Conservation (phyloP, 2,797 vertebrate species). For the Apogon talboti region DNA sequence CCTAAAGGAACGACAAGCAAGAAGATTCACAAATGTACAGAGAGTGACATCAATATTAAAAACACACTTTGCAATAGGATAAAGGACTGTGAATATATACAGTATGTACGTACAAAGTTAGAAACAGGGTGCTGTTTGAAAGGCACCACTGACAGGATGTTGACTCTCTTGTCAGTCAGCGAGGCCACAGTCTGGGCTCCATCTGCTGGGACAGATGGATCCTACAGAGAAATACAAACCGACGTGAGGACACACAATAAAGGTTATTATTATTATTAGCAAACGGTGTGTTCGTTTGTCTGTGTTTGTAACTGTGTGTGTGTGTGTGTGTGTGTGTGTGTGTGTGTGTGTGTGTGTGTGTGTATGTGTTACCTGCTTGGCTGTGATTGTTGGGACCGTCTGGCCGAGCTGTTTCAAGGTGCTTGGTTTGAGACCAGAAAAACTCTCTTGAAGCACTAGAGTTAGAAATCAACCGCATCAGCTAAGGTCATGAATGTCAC, state of each 20-base stretch:
- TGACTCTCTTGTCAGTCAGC: conserved; percentile 75
- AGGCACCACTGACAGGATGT: conserved; percentile 81
- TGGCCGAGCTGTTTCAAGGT: conserved; percentile 96
- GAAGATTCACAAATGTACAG: not conserved
- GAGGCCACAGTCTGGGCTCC: conserved; percentile 63
- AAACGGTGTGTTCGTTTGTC: not conserved
- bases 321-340: conserved; percentile 3
- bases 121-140: conserved; percentile 75
- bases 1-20: conserved; percentile 73
- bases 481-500: conserved; percentile 21
- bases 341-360: not conserved
- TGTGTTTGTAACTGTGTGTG: not conserved
- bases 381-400: conserved; percentile 68
- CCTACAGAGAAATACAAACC: conserved; percentile 58
- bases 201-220: conserved; percentile 39
- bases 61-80: not conserved
- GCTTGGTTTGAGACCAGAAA: conserved; percentile 92
- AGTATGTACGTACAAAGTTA: conserved; percentile 77
- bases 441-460: conserved; percentile 79
- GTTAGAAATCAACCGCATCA: conserved; percentile 70
- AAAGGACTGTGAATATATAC: not conserved
- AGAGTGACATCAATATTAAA: not conserved
- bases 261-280: not conserved
- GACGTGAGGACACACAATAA: conserved; percentile 1
- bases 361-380: conserved; percentile 78